phyloP scores from a whole-genome alignment of 37 sponge, comb jelly and placozoan genomes.

The Chondrilla cf. caribensis region DNA sequence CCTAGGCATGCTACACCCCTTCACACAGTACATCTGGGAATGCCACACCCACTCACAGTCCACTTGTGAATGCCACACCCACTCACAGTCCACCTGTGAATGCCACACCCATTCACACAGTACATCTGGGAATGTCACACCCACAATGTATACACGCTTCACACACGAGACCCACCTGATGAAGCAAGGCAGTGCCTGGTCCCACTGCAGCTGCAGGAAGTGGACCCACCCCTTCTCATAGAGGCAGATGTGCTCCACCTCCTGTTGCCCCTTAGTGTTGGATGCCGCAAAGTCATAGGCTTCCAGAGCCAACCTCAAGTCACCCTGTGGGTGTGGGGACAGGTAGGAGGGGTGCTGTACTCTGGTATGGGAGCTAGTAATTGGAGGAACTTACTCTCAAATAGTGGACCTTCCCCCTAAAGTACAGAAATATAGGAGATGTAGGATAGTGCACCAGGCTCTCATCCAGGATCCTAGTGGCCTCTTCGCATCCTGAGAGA shows the following conservation, averaged over 20 bases:
- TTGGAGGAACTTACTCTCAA: conserved; percentile 26
- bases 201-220: conserved; percentile 66
- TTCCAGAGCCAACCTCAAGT: conserved; percentile 54
- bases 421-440: conserved; percentile 83
- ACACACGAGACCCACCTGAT: conserved; percentile 28
- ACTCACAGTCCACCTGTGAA: no score
- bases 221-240: conserved; percentile 85
- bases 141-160: neutral
- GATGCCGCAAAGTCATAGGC: conserved; percentile 63
- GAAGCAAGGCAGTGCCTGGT: conserved; percentile 57
- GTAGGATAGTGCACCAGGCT: conserved; percentile 42
- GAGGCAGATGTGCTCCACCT: conserved; percentile 75
- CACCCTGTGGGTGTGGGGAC: conserved; percentile 17
- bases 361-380: neutral
- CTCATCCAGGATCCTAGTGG: conserved; percentile 46
- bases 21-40: neutral
- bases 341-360: neutral
- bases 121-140: neutral
- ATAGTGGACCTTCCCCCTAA: conserved; percentile 57
- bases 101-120: no score
- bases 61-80: no score
- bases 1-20: no score
- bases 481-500: conserved; percentile 52
- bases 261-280: conserved; percentile 62
- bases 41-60: neutral